phyloP scores from a whole-genome alignment of 2,888 invertebrate genomes.

The Cheiracanthium punctorium region DNA sequence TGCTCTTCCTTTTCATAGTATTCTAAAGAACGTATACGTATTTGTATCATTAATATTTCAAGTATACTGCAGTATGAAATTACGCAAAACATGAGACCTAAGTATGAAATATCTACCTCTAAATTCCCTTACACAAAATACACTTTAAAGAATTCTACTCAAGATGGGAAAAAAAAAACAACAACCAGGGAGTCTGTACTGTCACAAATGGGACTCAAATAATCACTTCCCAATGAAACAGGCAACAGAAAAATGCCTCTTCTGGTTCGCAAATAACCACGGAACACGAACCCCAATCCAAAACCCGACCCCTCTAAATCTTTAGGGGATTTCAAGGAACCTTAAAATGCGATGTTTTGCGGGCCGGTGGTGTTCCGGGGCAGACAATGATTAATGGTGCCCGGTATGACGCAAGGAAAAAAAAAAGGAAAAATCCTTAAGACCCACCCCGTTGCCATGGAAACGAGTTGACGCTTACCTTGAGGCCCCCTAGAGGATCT shows the following conservation, averaged over 20 bases:
- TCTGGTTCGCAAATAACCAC: slow-evolving; percentile 40
- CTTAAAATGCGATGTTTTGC: slow-evolving; percentile 66
- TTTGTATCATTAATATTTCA: too few relatives aligned
- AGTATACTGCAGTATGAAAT: not conserved
- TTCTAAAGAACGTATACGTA: too few relatives aligned
- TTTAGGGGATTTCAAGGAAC: slow-evolving; percentile 18
- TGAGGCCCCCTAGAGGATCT: slow-evolving; percentile 69
- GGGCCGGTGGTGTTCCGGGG: slow-evolving; percentile 44
- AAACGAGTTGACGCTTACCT: slow-evolving; percentile 69
- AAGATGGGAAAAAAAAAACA: not conserved
- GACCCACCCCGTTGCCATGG: slow-evolving; percentile 55
- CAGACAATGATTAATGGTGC: slow-evolving; percentile 69
- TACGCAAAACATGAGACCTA: not conserved
- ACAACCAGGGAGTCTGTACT: not conserved
- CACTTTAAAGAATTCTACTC: not conserved
- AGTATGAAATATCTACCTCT: not conserved
- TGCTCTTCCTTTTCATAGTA: too few relatives aligned
- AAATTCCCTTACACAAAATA: not conserved
- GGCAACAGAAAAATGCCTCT: slow-evolving; percentile 16
- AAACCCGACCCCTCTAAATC: slow-evolving; percentile 18
- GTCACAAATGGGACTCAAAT: slow-evolving; percentile 3
- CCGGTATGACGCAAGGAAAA: slow-evolving; percentile 31
- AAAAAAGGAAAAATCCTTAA: slow-evolving; percentile 40
- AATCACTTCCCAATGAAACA: slow-evolving; percentile 1
- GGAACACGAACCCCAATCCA: slow-evolving; percentile 6